Conservation (phyloP, 2,113 vertebrate genomes). For the Oplegnathus fasciatus region DNA sequence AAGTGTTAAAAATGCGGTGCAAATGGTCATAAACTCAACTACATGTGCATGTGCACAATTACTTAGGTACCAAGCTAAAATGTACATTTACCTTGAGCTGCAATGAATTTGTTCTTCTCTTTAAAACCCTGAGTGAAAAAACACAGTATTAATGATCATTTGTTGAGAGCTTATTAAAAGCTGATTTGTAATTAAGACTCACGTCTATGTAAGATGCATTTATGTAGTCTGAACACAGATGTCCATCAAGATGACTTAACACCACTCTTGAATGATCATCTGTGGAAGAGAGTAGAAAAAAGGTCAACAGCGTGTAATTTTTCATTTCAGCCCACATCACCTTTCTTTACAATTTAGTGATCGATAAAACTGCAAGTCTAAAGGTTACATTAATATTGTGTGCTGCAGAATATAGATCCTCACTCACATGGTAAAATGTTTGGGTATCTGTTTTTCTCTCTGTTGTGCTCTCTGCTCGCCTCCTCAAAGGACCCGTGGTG, state of each 20-base stretch:
- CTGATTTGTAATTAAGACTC: conserved; percentile 69
- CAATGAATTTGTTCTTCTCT: conserved; percentile 81
- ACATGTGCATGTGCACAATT: not conserved
- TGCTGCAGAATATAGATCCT: conserved; percentile 47
- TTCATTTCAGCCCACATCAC: conserved; percentile 37
- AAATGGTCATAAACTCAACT: not conserved
- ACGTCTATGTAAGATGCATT: conserved; percentile 96
- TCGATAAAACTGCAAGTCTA: conserved; percentile 51
- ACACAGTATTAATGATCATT: not conserved
- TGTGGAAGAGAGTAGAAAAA: conserved; percentile 66
- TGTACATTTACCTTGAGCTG: conserved; percentile 78
- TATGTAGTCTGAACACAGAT: conserved; percentile 91
- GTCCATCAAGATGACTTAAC: conserved; percentile 87
- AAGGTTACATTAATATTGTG: conserved; percentile 52
- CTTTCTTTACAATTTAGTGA: conserved; percentile 49
- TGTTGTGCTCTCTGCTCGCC: conserved; percentile 94
- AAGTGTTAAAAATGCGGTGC: not conserved
- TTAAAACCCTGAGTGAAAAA: conserved; percentile 72
- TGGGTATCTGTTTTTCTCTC: conserved; percentile 96
- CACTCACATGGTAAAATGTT: conserved; percentile 97
- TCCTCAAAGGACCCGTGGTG: conserved; percentile 91
- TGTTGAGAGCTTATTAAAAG: not conserved
- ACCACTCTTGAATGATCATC: conserved; percentile 93
- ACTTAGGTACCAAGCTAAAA: not conserved
- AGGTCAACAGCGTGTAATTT: conserved; percentile 31